phyloP scores from a whole-genome alignment of 2,113 vertebrate species.

The Entelurus aequoreus region DNA sequence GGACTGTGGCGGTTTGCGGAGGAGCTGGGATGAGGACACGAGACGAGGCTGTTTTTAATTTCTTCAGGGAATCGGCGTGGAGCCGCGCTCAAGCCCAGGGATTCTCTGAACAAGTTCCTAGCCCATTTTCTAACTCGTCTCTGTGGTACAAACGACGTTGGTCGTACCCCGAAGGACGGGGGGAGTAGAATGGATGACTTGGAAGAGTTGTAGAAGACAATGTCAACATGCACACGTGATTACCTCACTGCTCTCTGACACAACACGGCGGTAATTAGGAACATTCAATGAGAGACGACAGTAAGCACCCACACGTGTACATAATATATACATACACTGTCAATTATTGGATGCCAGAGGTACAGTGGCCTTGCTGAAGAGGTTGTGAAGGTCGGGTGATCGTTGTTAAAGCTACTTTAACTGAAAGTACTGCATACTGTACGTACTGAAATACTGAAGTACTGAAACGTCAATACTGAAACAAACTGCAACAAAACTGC shows the following conservation, averaged over 20 bases:
- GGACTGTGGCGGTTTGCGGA: constrained; percentile 40
- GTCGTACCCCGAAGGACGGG: constrained; percentile 5
- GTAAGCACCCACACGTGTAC: constrained; percentile 1
- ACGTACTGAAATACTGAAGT: too few relatives aligned
- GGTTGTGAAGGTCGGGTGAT: neutral
- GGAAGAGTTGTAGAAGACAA: constrained; percentile 27
- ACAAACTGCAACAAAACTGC: too few relatives aligned
- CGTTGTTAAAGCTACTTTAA: too few relatives aligned
- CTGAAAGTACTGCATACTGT: too few relatives aligned
- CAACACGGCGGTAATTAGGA: constrained; percentile 45
- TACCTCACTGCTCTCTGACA: constrained; percentile 1
- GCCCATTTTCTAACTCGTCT: constrained; percentile 29
- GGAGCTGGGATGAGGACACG: constrained; percentile 33
- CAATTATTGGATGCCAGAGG: neutral
- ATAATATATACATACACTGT: too few relatives aligned
- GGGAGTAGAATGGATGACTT: constrained; percentile 23
- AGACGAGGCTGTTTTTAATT: constrained; percentile 48
- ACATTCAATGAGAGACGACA: constrained; percentile 20
- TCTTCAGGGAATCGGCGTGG: constrained; percentile 34
- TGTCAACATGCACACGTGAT: constrained; percentile 23
- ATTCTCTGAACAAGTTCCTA: constrained; percentile 35
- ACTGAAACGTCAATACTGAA: too few relatives aligned
- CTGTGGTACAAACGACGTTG: constrained; percentile 42
- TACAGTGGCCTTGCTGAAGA: neutral
- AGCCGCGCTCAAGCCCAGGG: constrained; percentile 6